A percentile compares a stretch with the other conserved stretches of the same genome.
Evolutionary conservation across 2,888 invertebrate genomes (phyloP).

Genomic region (Acronicta leporina): DNA sequence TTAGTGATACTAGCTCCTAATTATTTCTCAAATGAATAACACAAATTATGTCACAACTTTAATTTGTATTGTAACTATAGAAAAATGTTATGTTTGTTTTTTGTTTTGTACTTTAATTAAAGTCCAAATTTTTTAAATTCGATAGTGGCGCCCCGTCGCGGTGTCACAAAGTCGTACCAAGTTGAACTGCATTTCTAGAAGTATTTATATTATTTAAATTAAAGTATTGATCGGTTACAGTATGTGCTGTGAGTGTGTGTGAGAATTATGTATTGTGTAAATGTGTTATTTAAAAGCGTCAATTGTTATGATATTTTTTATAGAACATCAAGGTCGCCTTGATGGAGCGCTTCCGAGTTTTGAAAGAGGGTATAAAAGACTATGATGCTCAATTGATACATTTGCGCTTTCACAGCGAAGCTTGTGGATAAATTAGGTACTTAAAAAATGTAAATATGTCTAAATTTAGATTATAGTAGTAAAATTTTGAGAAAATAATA

Average conservation of each 20-base stretch:
- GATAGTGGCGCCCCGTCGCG: slow-evolving; percentile 67
- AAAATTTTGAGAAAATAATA: slow-evolving; percentile 78
- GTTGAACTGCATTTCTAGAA: slow-evolving; percentile 87
- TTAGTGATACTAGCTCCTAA: slow-evolving; percentile 89
- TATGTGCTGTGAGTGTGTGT: slow-evolving; percentile 86
- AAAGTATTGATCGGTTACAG: slow-evolving; percentile 81
- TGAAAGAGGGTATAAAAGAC: slow-evolving; percentile 66
- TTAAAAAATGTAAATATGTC: slow-evolving; percentile 82
- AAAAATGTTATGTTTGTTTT: slow-evolving; percentile 86
- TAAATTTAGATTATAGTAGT: slow-evolving; percentile 85
- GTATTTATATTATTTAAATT: slow-evolving; percentile 87
- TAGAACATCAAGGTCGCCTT: slow-evolving; percentile 68
- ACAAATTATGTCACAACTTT: slow-evolving; percentile 87
- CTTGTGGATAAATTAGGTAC: slow-evolving; percentile 77
- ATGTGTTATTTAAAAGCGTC: slow-evolving; percentile 87
- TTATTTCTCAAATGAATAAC: slow-evolving; percentile 83
- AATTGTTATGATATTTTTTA: slow-evolving; percentile 77
- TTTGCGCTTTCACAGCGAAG: slow-evolving; percentile 86
- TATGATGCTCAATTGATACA: slow-evolving; percentile 85
- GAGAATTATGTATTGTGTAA: slow-evolving; percentile 80
- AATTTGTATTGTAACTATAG: slow-evolving; percentile 79
- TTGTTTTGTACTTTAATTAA: slow-evolving; percentile 82
- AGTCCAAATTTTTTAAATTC: slow-evolving; percentile 77
- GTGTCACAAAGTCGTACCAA: slow-evolving; percentile 85
- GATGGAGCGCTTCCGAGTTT: slow-evolving; percentile 76